Conservation (phyloP, 2,113 vertebrate genomes). For the Tragelaphus scriptus region DNA sequence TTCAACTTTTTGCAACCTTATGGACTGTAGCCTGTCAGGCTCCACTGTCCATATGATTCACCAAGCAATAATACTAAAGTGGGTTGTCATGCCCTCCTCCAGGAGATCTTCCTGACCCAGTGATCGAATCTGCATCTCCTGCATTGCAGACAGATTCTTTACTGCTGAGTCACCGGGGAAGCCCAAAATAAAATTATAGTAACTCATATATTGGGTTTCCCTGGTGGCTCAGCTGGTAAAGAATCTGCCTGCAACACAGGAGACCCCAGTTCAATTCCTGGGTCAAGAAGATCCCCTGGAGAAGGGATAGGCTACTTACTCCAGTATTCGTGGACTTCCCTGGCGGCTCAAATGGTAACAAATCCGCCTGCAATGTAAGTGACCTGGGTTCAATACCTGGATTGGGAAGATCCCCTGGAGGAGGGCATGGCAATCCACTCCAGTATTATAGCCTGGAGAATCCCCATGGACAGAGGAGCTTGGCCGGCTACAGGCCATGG, state of each 20-base stretch:
- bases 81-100: neutral
- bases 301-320: neutral
- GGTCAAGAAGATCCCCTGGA: no score
- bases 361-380: neutral
- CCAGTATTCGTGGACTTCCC: neutral
- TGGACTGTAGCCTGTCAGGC: neutral
- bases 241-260: no score
- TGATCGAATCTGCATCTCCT: accelerated
- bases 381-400: neutral
- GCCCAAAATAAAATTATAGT: neutral
- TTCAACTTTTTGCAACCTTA: neutral
- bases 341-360: neutral
- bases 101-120: neutral
- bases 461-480: neutral
- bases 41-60: neutral
- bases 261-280: no score
- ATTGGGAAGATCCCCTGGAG: neutral
- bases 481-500: neutral
- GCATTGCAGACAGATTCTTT: neutral
- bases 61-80: neutral
- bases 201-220: neutral
- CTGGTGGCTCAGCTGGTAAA: neutral
- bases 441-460: neutral
- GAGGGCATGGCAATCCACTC: neutral
- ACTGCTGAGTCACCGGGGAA: neutral